Base-by-base conservation (phyloP, 2,797 vertebrate genomes). In the Dryobates pubescens region DNA sequence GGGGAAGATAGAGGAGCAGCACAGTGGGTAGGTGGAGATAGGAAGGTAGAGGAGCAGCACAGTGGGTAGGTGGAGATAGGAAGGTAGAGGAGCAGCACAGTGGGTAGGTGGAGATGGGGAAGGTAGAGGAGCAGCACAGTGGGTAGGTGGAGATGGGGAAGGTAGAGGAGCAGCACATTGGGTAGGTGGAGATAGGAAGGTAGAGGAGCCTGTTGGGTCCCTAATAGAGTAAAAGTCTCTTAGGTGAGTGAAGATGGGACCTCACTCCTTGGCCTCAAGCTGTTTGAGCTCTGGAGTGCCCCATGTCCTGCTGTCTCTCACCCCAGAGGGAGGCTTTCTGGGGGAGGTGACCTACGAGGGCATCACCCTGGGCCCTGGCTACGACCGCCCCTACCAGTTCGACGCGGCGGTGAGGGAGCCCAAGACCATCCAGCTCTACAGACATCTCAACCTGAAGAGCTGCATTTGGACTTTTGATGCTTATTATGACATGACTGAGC, bases 391-490 rank as follows among this genome's bases (percentile, higher is more conserved):
- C 1, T 99, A 98, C 97, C 99, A 99, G 94, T 99, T 99, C 77
- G 98, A 99, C 94, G 97, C 98, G 9, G 84, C 71, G 0, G 97
- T 99, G 67, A 97, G 99, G 24, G 99, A 99, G 95, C 94, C 98
- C 3, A 99, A 98, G 94, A 99, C 98, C 36, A 98, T 99, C 95
- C 99, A 98, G 95, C 98, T 99, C 16, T 99, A 99, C 94, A 99
- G 99, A 79, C 99, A 99, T 96, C 98, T 99, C 81, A 99, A 99
- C 97, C 98, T 99, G 7, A 99, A 99, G 96, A 99, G 98, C 98
- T 99, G 99, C 93, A 99, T 99, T 94, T 99, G 99, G 99, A 99
- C 99, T 9, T 99, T 99, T 1, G 98, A 99, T 13, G 99, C 99
- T 2, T 99, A 97, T 77, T 99, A 99, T 0, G 99, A 99, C 98